Conservation (phyloP, 2,113 vertebrate species). For the Potamarius usumacintae region DNA sequence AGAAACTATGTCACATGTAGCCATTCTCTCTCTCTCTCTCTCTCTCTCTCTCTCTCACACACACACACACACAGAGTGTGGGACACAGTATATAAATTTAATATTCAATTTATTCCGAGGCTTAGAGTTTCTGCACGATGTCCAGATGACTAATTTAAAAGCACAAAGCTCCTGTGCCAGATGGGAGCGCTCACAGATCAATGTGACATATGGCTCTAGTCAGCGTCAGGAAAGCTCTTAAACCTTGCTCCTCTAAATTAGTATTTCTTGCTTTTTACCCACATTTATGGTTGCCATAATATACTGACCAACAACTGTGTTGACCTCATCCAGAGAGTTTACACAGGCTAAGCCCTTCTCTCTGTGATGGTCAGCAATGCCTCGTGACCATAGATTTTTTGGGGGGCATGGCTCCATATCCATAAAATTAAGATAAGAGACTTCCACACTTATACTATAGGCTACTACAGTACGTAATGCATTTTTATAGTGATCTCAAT, state of each 20-base stretch:
- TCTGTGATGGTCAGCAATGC: neutral
- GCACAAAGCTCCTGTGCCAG: neutral
- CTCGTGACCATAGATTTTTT: neutral
- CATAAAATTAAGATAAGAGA: neutral
- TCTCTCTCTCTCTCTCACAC: neutral
- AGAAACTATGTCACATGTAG: conserved; percentile 36
- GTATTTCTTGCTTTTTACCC: neutral
- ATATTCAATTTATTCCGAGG: neutral
- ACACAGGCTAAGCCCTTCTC: neutral
- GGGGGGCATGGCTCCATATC: neutral
- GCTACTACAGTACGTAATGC: neutral
- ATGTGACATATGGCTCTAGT: conserved; percentile 9
- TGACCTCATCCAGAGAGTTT: neutral
- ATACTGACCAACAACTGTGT: neutral
- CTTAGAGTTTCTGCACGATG: neutral
- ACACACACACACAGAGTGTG: neutral
- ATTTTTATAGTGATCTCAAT: neutral
- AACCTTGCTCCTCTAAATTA: neutral
- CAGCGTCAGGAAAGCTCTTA: neutral
- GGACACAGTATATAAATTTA: neutral
- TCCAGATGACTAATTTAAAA: conserved; percentile 7
- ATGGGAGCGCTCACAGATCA: conserved; percentile 15
- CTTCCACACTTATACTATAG: neutral
- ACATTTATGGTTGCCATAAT: neutral
- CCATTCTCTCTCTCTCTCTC: neutral